Conservation (phyloP, 2,888 invertebrate genomes). For the Pollenia angustigena region DNA sequence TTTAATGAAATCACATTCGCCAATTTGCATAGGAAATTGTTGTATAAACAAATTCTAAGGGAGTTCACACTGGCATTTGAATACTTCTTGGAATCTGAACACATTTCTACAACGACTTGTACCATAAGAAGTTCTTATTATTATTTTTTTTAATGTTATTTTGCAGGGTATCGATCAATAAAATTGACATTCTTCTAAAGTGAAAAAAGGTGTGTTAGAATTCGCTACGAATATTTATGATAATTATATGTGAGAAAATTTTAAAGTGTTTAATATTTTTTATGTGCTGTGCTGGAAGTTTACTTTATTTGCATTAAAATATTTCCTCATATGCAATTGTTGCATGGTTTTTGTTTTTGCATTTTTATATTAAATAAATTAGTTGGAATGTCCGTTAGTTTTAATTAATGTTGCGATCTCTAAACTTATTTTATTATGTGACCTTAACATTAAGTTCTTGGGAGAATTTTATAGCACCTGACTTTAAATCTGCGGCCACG, state of each 20-base stretch:
- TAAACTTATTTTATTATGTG: background rate
- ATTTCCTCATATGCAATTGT: slow-evolving; percentile 14
- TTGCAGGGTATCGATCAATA: slow-evolving; percentile 45
- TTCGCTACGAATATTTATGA: slow-evolving; percentile 35
- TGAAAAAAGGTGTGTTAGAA: slow-evolving; percentile 41
- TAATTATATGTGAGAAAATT: slow-evolving; percentile 60
- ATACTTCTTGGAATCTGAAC: background rate
- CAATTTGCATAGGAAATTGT: slow-evolving; percentile 54
- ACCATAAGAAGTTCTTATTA: slow-evolving; percentile 13
- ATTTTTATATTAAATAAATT: background rate
- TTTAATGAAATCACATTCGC: slow-evolving; percentile 29
- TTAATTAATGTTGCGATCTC: background rate
- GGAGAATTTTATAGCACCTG: no score
- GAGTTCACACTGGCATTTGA: slow-evolving; percentile 35
- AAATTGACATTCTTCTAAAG: slow-evolving; percentile 49
- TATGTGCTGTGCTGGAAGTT: slow-evolving; percentile 21
- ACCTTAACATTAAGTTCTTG: background rate
- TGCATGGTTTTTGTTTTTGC: background rate
- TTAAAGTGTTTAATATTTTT: slow-evolving; percentile 36
- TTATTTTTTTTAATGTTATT: background rate
- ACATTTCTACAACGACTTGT: background rate
- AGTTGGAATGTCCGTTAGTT: background rate
- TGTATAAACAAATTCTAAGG: slow-evolving; percentile 22
- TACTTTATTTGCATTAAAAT: slow-evolving; percentile 8
- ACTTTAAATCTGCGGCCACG: no score